phyloP scores from a whole-genome alignment of 2,797 vertebrate species.

The Yasuhikotakia modesta region DNA sequence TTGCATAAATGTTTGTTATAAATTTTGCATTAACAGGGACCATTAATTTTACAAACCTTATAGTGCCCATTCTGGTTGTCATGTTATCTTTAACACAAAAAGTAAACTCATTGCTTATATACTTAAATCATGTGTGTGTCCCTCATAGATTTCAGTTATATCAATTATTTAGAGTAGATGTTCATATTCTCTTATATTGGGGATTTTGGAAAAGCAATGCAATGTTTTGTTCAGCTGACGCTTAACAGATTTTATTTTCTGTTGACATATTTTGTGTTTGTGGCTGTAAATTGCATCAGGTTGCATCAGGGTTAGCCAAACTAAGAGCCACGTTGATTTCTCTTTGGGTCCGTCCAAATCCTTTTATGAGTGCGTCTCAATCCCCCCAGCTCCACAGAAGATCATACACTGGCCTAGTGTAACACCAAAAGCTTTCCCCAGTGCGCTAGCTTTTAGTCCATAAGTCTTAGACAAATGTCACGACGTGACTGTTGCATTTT shows the following conservation, averaged over 20 bases:
- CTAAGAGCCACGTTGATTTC: slow-evolving; percentile 62
- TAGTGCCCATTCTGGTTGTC: too few relatives aligned
- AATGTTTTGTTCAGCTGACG: slow-evolving; percentile 57
- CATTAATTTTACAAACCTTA: too few relatives aligned
- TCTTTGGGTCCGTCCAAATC: slow-evolving; percentile 51
- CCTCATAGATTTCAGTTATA: slow-evolving; percentile 31
- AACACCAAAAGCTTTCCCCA: slow-evolving; percentile 33
- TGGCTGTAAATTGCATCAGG: slow-evolving; percentile 71
- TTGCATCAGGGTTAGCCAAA: slow-evolving; percentile 71
- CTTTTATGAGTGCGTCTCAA: slow-evolving; percentile 44
- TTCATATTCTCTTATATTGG: slow-evolving; percentile 27
- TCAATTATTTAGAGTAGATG: slow-evolving; percentile 29
- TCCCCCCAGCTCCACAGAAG: slow-evolving; percentile 9
- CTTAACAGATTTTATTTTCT: slow-evolving; percentile 55
- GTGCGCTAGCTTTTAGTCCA: slow-evolving; percentile 46
- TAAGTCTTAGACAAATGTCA: slow-evolving; percentile 57
- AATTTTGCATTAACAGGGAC: too few relatives aligned
- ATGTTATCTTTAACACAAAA: neutral
- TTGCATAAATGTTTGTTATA: too few relatives aligned
- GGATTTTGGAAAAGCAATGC: slow-evolving; percentile 64
- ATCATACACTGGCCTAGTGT: slow-evolving; percentile 38
- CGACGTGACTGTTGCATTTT: slow-evolving; percentile 53
- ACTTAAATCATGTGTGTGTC: slow-evolving; percentile 39
- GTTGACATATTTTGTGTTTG: slow-evolving; percentile 65
- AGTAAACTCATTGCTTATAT: slow-evolving; percentile 17